Conservation (phyloP, 2,797 vertebrate genomes). For the Typhlichthys eigenmanni region DNA sequence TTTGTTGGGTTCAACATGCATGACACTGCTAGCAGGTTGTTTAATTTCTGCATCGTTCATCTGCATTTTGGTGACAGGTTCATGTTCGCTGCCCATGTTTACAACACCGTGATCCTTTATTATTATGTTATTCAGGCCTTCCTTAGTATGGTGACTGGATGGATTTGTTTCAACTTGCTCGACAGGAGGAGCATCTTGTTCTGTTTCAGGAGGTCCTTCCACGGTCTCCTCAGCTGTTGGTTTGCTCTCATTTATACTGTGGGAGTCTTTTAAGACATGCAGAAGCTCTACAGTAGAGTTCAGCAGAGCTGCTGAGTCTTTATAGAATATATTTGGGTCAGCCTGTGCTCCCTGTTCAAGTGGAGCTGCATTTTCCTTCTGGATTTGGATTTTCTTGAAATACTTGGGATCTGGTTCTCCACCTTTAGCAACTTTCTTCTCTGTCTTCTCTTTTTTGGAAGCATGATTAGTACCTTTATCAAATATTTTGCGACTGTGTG, state of each 20-base stretch:
- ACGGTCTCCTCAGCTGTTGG: slow-evolving; percentile 22
- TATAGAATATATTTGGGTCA: slow-evolving; percentile 25
- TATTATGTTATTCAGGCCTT: neutral
- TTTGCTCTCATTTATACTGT: slow-evolving; percentile 28
- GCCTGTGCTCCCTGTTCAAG: slow-evolving; percentile 12
- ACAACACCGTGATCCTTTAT: neutral
- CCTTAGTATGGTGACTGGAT: neutral
- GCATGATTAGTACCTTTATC: slow-evolving; percentile 62
- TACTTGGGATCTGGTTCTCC: slow-evolving; percentile 20
- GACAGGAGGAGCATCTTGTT: slow-evolving; percentile 22
- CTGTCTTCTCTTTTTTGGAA: slow-evolving; percentile 13
- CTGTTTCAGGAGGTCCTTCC: slow-evolving; percentile 28
- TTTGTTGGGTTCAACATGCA: slow-evolving; percentile 16
- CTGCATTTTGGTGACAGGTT: neutral
- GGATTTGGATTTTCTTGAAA: slow-evolving; percentile 29
- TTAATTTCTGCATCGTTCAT: slow-evolving; percentile 28
- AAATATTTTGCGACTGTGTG: slow-evolving; percentile 77
- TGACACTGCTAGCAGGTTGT: slow-evolving; percentile 2
- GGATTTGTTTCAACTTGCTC: slow-evolving; percentile 1
- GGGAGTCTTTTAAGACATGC: slow-evolving; percentile 15
- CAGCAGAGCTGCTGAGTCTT: slow-evolving; percentile 16
- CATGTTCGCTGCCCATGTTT: neutral
- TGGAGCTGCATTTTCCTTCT: slow-evolving; percentile 22
- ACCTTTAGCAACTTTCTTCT: slow-evolving; percentile 10
- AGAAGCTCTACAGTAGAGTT: slow-evolving; percentile 20